Evolutionary conservation across 2,113 vertebrate genomes (phyloP), one percentile per base, ranked within the genome.

Genomic region (Antechinus stuartii): DNA sequence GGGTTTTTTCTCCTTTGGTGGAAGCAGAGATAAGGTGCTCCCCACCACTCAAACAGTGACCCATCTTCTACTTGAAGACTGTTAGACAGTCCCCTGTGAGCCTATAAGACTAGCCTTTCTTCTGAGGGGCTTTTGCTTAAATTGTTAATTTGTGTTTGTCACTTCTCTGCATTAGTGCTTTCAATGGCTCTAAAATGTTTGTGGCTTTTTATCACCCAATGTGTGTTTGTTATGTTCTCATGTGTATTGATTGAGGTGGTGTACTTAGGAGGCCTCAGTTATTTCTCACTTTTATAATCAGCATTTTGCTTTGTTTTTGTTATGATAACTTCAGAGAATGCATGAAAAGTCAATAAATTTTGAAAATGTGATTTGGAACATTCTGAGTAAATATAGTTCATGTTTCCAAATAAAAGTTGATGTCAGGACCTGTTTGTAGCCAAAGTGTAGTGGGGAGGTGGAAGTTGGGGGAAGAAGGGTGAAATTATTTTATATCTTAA

Each of bases 121-220:
- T 84, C 68, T 84, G 68, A 84, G 68, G 68, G 68, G 68, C 35
- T 84, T 84, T 84, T 84, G 68, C 68, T 84, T 84, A 84, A 84
- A 84, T 84, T 84, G 68, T 84, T 84, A 84, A 84, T 84, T 84
- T 11, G 7, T 42, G 68, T 84, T 84, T 84, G 68, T 84, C 68
- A 84, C 35, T 84, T 84, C n/a, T 84, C 19, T 84, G 68, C n/a
- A 42, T 84, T 84, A 84, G 68, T 42, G 68, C 68, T 84, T 84
- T 42, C n/a, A 84, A 42, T 84, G 68, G 68, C 68, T 84, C 68
- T 84, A 19, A 84, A 84, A 84, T 23, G 68, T 84, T 42, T 84
- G 68, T 84, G 68, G 68, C 68, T 84, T 84, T 84, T 84, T 35
- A 56, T 84, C n/a, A 42, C 68, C 68, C 7, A 42, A 23, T 84